These are phyloP conservation scores for Perccottus glenii DNA, from an alignment of 2,113 vertebrate species.

Conservation along the genomic window DNA sequence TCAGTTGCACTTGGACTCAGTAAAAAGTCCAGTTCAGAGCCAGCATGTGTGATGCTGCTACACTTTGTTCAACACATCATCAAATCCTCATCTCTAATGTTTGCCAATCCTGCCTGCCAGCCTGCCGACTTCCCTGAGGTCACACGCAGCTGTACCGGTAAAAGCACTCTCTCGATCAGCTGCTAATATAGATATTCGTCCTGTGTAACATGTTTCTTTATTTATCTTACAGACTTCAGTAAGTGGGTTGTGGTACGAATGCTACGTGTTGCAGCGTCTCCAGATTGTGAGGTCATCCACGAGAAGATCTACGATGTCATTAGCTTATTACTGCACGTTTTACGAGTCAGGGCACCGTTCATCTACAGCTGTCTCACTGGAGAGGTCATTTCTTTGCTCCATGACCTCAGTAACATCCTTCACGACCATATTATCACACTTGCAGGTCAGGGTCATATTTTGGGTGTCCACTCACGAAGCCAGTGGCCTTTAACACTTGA, in stretches of 20 bases:
- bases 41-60: conserved; percentile 95
- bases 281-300: conserved; percentile 86
- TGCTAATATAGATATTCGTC: not conserved
- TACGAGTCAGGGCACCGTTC: conserved; percentile 84
- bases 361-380: conserved; percentile 84
- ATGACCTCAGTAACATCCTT: conserved; percentile 83
- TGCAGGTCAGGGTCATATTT: conserved; percentile 14
- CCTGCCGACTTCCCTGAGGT: conserved; percentile 78
- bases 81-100: conserved; percentile 96
- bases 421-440: conserved; percentile 52
- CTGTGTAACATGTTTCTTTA: not conserved
- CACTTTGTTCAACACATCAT: conserved; percentile 97
- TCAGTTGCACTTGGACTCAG: conserved; percentile 90
- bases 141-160: conserved; percentile 84
- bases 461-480: conserved; percentile 18
- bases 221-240: conserved; percentile 86
- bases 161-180: conserved; percentile 27
- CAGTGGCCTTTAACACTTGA: conserved; percentile 84
- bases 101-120: conserved; percentile 86
- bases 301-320: conserved; percentile 85
- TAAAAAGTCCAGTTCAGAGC: conserved; percentile 91
- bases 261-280: conserved; percentile 88
- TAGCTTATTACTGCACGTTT: conserved; percentile 88
- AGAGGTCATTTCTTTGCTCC: conserved; percentile 84
- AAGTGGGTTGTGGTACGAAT: conserved; percentile 93